Conservation (phyloP, 2,113 vertebrate species). For the Zeus faber region DNA sequence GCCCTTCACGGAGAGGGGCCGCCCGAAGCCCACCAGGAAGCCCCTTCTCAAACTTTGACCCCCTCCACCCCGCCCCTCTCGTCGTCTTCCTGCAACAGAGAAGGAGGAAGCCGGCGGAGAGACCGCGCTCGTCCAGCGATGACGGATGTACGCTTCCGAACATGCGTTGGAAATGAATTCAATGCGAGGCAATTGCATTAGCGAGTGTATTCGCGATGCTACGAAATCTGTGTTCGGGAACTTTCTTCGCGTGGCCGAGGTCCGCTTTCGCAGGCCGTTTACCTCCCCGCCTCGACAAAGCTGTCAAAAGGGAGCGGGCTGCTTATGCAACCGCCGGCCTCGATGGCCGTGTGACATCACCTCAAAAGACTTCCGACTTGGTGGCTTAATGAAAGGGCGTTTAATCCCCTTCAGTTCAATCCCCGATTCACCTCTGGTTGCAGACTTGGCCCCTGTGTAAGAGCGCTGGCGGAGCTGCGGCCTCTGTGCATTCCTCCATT, state of each 20-base stretch:
- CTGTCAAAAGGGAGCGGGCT: background rate
- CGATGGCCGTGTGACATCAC: constrained; percentile 6
- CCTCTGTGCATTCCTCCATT: constrained; percentile 38
- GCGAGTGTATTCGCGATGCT: no score
- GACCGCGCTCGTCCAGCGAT: no score
- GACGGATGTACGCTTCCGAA: no score
- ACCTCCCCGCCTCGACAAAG: background rate
- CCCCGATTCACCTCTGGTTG: constrained; percentile 26
- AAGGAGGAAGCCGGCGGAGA: no score
- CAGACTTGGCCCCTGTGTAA: constrained; percentile 3
- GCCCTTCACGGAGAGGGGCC: no score
- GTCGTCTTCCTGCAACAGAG: background rate
- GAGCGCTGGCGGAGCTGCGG: constrained; percentile 17
- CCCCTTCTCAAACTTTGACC: constrained; percentile 62
- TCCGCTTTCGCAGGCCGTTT: background rate
- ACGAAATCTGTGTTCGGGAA: background rate
- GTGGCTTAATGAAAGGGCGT: constrained; percentile 6
- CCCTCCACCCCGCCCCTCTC: constrained; percentile 25
- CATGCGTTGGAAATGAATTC: no score
- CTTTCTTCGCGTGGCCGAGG: no score
- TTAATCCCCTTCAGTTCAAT: background rate
- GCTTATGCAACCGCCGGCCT: background rate
- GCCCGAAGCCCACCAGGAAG: no score
- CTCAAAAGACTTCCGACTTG: background rate
- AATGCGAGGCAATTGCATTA: no score